Evolutionary conservation across 2,888 invertebrate genomes (phyloP).

Genomic region (Rhingia campestris): DNA sequence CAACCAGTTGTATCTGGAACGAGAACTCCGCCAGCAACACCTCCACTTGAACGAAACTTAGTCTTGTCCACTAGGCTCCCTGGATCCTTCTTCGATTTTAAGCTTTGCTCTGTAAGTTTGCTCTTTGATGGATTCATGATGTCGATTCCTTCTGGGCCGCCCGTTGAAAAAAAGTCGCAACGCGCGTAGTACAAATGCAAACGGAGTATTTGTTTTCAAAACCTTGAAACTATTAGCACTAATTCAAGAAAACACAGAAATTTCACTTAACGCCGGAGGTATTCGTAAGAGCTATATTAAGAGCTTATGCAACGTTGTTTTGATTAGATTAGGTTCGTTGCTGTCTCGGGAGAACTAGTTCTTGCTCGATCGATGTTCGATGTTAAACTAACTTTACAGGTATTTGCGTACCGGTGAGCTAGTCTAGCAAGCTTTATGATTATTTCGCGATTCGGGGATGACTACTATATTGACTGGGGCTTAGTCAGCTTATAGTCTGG

Average conservation of each 20-base stretch:
- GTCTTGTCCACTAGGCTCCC: constrained; percentile 87
- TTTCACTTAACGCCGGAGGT: not conserved
- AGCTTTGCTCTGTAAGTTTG: constrained; percentile 88
- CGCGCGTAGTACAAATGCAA: constrained; percentile 93
- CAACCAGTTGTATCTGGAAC: constrained; percentile 85
- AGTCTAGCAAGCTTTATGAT: constrained; percentile 33
- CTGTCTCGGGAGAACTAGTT: constrained; percentile 27
- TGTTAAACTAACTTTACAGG: constrained; percentile 55
- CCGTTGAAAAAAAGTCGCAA: constrained; percentile 87
- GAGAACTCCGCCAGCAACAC: constrained; percentile 66
- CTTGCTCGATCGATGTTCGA: constrained; percentile 72
- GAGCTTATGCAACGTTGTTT: not conserved
- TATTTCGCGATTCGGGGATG: constrained; percentile 64
- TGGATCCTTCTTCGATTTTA: constrained; percentile 91
- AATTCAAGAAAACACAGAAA: constrained; percentile 74
- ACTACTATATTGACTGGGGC: constrained; percentile 31
- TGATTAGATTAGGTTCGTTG: not conserved
- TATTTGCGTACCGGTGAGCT: constrained; percentile 32
- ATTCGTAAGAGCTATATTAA: not conserved
- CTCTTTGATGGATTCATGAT: constrained; percentile 84
- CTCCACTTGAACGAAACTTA: constrained; percentile 79
- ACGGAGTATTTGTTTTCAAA: constrained; percentile 93
- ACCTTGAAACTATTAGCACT: constrained; percentile 94
- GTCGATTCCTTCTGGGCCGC: constrained; percentile 82
- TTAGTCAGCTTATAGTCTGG: constrained; percentile 57